Evolutionary conservation across 2,113 vertebrate genomes (phyloP), one percentile per base, ranked within the genome.

Genomic region (Lynx canadensis): DNA sequence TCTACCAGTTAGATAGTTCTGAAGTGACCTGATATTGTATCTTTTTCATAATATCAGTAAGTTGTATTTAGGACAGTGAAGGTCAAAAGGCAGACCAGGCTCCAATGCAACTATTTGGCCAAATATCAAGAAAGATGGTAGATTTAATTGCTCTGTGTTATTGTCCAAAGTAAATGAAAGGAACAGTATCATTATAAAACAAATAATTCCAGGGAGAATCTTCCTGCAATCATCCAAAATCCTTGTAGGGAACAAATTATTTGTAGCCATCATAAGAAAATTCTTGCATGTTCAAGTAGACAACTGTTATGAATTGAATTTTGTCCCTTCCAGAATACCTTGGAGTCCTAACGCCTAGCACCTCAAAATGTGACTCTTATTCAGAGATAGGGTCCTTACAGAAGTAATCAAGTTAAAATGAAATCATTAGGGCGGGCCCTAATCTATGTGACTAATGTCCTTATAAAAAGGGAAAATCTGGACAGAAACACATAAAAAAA

Each of bases 121-220:
- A 95, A 88, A 7, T 71, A 41, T 13, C 52, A 86, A 68, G 41
- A 81, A 81, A 36, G 69, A 78, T 12, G 33, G 23, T 33, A 81
- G 50, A 96, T 92, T 94, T 91, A 84, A 96, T 45, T 57, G n/a
- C 55, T 95, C 25, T 85, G 21, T 78, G 23, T 92, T 71, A 89
- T 0, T 38, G 66, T 27, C 55, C 69, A 73, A 96, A 98, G 78
- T 89, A 89, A 97, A 88, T 74, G 29, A 60, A 81, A 92, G 55
- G 12, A 93, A 96, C 27, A n/a, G 10, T 29, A 65, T 78, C 55
- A 89, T 52, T 79, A 92, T 71, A 45, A 92, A 93, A 94, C 68
- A 90, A 95, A 90, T 52, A 69, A 89, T 78, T 86, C 68, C 66
- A 92, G 10, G 79, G 76, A 92, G 45, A 93, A 36, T 48, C 87